Evolutionary conservation across 2,888 invertebrate genomes (phyloP).

Genomic region (Phytoseiulus persimilis): DNA sequence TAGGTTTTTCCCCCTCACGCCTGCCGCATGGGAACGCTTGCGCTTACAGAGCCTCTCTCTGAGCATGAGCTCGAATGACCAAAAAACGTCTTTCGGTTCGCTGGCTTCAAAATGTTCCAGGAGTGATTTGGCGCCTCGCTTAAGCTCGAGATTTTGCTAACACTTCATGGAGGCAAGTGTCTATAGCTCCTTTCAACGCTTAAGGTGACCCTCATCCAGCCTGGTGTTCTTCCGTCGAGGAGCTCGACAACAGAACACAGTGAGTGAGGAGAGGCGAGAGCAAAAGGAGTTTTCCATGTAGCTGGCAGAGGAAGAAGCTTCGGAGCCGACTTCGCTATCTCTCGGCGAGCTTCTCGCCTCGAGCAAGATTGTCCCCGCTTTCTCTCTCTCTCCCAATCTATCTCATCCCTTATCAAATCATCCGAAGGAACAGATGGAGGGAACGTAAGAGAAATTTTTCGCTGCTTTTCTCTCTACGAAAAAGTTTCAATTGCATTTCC

Average conservation of each 20-base stretch:
- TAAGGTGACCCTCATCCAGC: background rate
- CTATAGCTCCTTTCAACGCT: background rate
- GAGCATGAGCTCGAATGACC: too few relatives aligned
- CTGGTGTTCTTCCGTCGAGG: background rate
- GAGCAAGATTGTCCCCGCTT: background rate
- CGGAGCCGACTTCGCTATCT: background rate
- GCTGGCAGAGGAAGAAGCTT: background rate
- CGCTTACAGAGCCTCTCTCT: too few relatives aligned
- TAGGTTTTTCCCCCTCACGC: background rate
- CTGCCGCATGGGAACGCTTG: background rate
- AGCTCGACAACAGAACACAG: background rate
- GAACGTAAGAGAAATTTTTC: background rate
- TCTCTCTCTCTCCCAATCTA: background rate
- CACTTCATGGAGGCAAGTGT: background rate
- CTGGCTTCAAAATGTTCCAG: too few relatives aligned
- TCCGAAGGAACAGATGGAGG: background rate
- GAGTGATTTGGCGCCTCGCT: too few relatives aligned
- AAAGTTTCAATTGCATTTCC: background rate
- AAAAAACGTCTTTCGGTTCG: too few relatives aligned
- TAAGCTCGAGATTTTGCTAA: background rate
- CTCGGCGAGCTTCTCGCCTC: background rate
- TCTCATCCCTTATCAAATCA: background rate
- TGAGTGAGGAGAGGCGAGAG: background rate
- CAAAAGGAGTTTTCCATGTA: background rate
- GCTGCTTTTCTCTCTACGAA: background rate